These are phyloP conservation scores for Aphaenogaster floridana DNA, from an alignment of 1,140 invertebrate species.

Conservation along the genomic window DNA sequence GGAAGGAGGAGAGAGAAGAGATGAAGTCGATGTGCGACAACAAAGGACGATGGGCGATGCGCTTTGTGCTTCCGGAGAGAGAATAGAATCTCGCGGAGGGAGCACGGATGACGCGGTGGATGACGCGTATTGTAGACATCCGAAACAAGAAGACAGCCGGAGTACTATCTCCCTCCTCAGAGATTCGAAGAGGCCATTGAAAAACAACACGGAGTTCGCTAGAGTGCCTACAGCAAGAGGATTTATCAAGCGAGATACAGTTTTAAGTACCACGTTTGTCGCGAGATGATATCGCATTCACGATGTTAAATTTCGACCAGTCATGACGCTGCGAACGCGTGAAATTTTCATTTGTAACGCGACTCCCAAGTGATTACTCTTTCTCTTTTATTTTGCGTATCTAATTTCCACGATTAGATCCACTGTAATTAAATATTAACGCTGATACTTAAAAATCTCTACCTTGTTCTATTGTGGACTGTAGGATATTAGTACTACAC, in stretches of 20 bases:
- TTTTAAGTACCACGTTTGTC: conserved; percentile 18
- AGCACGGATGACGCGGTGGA: conserved; percentile 46
- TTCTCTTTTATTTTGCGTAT: neutral
- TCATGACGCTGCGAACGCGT: neutral
- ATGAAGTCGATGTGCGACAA: conserved; percentile 74
- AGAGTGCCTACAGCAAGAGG: conserved; percentile 50
- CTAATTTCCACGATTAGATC: neutral
- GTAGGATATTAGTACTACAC: neutral
- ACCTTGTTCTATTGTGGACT: neutral
- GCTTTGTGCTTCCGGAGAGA: conserved; percentile 75
- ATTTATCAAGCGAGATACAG: conserved; percentile 41
- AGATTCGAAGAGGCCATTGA: conserved; percentile 50
- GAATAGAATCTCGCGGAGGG: conserved; percentile 66
- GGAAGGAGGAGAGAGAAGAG: conserved; percentile 19
- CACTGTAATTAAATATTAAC: neutral
- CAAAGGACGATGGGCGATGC: conserved; percentile 71
- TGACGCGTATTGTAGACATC: conserved; percentile 75
- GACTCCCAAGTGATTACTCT: neutral
- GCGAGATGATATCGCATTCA: conserved; percentile 27
- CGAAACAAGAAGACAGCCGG: conserved; percentile 64
- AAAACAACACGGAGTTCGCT: conserved; percentile 35
- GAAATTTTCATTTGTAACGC: neutral
- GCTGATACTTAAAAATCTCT: neutral
- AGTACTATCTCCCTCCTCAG: conserved; percentile 49
- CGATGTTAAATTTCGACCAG: conserved; percentile 21